phyloP scores from a whole-genome alignment of 2,113 vertebrate genomes.

The Myrmecobius fasciatus region DNA sequence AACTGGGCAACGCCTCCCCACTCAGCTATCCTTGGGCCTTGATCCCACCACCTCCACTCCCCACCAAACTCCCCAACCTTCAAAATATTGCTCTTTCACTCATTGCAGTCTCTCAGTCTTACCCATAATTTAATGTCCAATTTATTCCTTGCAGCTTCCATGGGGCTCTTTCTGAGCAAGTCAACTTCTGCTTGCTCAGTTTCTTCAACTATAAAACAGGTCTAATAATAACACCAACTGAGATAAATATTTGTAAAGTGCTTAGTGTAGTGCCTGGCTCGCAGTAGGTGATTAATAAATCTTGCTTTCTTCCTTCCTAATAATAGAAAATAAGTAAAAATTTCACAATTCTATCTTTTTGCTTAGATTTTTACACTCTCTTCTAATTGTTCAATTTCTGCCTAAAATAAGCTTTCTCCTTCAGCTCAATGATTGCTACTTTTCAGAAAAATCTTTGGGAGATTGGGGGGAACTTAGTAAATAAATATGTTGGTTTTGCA shows the following conservation, averaged over 20 bases:
- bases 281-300: neutral
- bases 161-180: neutral
- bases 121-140: slow-evolving; percentile 13
- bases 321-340: slow-evolving; percentile 29
- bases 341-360: neutral
- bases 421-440: neutral
- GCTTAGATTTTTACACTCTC: neutral
- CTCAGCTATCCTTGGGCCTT: neutral
- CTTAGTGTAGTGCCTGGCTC: neutral
- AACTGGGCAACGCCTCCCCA: neutral
- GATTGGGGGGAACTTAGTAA: neutral
- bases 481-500: slow-evolving; percentile 32
- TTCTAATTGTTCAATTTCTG: slow-evolving; percentile 19
- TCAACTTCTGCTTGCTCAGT: neutral
- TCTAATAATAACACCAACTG: neutral
- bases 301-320: slow-evolving; percentile 11
- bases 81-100: neutral
- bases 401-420: neutral
- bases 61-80: neutral
- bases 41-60: neutral
- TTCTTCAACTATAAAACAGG: neutral
- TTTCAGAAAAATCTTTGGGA: neutral
- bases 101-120: neutral
- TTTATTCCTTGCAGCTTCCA: neutral
- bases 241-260: neutral